These are phyloP conservation scores for Rhabdophis nuchalis DNA, from an alignment of 2,797 vertebrate genomes.

Conservation along the genomic window DNA sequence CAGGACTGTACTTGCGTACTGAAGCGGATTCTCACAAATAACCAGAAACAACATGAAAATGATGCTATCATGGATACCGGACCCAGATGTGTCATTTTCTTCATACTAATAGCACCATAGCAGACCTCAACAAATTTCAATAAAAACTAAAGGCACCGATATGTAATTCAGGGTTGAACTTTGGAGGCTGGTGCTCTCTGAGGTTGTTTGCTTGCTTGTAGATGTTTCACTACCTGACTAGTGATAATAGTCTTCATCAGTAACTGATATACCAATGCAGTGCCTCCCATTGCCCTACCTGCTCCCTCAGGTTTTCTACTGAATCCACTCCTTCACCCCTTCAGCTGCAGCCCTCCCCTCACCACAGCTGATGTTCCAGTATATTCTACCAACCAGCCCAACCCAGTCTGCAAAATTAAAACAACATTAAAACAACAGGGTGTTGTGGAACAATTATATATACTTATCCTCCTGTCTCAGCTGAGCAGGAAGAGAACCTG, in stretches of 20 bases:
- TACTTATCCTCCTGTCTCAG: too few relatives aligned
- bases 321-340: not conserved
- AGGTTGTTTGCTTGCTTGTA: not conserved
- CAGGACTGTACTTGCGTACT: not conserved
- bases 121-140: not conserved
- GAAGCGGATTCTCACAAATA: not conserved
- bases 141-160: not conserved
- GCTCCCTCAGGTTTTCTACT: not conserved
- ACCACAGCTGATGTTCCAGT: not conserved
- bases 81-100: not conserved
- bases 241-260: not conserved
- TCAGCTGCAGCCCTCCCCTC: not conserved
- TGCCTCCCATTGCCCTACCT: not conserved
- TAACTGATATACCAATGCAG: not conserved
- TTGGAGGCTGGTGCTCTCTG: not conserved
- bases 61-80: not conserved
- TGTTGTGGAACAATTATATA: too few relatives aligned
- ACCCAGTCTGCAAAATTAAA: not conserved
- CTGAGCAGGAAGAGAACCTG: too few relatives aligned
- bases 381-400: not conserved
- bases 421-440: too few relatives aligned
- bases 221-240: not conserved
- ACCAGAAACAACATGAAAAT: not conserved
- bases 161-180: not conserved
- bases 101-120: not conserved